A percentile compares a stretch with the other conserved stretches of the same genome.
These are phyloP conservation scores for Clarias gariepinus DNA, from an alignment of 2,113 vertebrate species.

Conservation along the genomic window DNA sequence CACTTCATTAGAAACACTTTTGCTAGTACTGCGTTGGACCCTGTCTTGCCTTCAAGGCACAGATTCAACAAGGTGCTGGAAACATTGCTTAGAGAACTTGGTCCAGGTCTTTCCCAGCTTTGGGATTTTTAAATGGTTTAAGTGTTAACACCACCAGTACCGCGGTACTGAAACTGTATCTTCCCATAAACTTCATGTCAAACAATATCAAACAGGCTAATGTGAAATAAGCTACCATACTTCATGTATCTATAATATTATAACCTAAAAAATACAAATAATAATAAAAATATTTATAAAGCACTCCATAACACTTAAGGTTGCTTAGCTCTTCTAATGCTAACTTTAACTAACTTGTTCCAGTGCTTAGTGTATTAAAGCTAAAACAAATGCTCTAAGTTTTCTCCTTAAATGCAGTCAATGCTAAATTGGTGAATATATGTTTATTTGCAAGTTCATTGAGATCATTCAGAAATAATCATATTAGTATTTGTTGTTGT, in stretches of 20 bases:
- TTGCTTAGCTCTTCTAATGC: constrained; percentile 1
- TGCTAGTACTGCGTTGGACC: too few relatives aligned
- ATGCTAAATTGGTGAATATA: not conserved
- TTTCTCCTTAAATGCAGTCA: not conserved
- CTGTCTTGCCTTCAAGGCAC: too few relatives aligned
- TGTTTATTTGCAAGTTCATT: not conserved
- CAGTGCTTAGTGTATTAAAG: constrained; percentile 19
- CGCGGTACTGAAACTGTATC: too few relatives aligned
- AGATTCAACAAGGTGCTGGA: too few relatives aligned
- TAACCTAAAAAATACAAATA: not conserved
- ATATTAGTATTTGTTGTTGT: not conserved
- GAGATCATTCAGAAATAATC: not conserved
- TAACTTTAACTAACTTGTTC: not conserved
- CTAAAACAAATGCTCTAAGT: not conserved
- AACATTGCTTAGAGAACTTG: too few relatives aligned
- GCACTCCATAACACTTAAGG: constrained; percentile 9
- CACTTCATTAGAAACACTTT: too few relatives aligned
- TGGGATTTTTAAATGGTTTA: not conserved
- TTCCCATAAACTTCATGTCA: not conserved
- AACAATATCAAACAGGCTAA: not conserved
- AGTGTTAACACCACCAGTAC: not conserved
- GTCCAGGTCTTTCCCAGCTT: not conserved
- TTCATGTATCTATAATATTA: too few relatives aligned
- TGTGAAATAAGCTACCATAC: too few relatives aligned
- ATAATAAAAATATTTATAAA: constrained; percentile 9